Evolutionary conservation across 2,888 invertebrate species (phyloP).

Genomic region (Lepidochrysops patricia): DNA sequence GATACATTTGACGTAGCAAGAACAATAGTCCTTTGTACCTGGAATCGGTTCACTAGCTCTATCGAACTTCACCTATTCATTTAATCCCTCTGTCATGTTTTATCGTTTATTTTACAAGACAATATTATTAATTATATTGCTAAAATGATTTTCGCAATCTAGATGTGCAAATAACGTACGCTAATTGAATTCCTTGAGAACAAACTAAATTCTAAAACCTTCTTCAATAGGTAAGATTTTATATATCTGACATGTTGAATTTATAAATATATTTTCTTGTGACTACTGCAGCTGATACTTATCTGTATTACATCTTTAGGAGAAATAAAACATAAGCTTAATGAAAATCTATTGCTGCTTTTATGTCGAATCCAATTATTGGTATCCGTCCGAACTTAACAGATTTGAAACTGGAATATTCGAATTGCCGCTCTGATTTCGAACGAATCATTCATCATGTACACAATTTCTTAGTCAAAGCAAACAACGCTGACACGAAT

Average conservation of each 20-base stretch:
- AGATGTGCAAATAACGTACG: no score
- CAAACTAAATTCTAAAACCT: no score
- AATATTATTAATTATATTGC: conserved; percentile 35
- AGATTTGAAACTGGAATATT: neutral
- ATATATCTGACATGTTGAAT: no score
- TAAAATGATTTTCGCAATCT: neutral
- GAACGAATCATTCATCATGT: neutral
- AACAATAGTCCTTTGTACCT: conserved; percentile 64
- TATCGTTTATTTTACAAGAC: conserved; percentile 55
- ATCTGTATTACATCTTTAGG: no score
- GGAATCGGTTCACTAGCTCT: conserved; percentile 51
- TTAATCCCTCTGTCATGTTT: conserved; percentile 55
- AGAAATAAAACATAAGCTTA: no score
- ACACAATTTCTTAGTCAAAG: conserved; percentile 5
- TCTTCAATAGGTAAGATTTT: no score
- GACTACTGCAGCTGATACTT: no score
- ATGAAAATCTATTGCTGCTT: neutral
- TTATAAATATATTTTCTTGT: no score
- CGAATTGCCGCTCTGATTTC: neutral
- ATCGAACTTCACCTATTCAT: conserved; percentile 42
- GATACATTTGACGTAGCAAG: conserved; percentile 65
- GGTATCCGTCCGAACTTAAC: neutral
- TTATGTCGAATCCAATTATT: neutral
- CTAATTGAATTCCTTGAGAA: no score
- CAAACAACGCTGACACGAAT: conserved; percentile 6